Conservation (phyloP, 2,888 invertebrate genomes). For the Eugnorisma glareosa region DNA sequence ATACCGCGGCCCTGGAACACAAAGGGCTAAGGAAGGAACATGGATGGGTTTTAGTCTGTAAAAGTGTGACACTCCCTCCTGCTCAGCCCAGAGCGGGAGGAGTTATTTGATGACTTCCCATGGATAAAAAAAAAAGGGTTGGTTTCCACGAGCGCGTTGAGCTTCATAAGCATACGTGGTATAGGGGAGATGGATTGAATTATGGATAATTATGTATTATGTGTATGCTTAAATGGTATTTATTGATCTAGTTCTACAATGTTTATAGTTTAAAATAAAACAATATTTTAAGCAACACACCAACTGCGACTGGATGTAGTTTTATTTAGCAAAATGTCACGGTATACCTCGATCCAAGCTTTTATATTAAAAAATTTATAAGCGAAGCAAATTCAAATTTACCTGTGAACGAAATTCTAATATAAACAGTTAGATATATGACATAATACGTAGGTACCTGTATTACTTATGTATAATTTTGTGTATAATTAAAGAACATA, state of each 20-base stretch:
- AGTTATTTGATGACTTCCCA: too few relatives aligned
- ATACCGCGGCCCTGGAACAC: too few relatives aligned
- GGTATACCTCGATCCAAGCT: slow-evolving; percentile 19
- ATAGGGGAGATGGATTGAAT: too few relatives aligned
- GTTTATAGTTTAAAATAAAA: background rate
- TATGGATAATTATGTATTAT: too few relatives aligned
- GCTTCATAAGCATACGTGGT: too few relatives aligned
- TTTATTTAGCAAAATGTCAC: slow-evolving; percentile 31
- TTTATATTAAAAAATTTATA: slow-evolving; percentile 57
- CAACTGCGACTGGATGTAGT: background rate
- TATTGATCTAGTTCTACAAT: background rate
- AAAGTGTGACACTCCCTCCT: too few relatives aligned
- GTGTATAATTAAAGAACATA: background rate
- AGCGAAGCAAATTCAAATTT: slow-evolving; percentile 51
- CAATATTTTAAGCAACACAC: background rate
- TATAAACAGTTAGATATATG: slow-evolving; percentile 35
- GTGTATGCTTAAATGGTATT: background rate
- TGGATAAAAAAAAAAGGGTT: too few relatives aligned
- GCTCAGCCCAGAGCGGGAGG: too few relatives aligned
- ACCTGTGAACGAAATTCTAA: slow-evolving; percentile 52
- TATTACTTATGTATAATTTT: slow-evolving; percentile 10
- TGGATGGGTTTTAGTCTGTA: too few relatives aligned
- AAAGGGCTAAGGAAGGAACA: too few relatives aligned
- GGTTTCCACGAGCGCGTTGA: too few relatives aligned
- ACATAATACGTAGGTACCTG: background rate